Percentiles rank a stretch among this genome's conserved stretches.
phyloP scores from a whole-genome alignment of 2,888 invertebrate species.

The Lordiphosa fenestrarum region DNA sequence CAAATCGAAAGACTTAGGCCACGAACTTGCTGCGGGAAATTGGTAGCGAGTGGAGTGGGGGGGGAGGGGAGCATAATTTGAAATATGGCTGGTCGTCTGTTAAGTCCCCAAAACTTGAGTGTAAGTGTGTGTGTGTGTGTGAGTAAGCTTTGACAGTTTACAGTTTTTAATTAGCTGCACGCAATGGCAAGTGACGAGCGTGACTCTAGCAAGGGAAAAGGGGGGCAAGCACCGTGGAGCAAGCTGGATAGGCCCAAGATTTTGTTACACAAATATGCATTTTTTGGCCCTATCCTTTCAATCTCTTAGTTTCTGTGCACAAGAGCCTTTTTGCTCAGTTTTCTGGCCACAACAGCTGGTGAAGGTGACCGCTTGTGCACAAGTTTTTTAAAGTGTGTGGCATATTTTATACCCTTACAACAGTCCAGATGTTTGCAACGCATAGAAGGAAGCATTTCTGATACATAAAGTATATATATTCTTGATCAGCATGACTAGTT shows the following conservation, averaged over 20 bases:
- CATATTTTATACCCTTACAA: no score
- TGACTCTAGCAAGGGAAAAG: neutral
- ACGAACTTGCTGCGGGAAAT: conserved; percentile 43
- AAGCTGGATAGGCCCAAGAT: neutral
- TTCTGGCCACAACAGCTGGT: no score
- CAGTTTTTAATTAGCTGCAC: conserved; percentile 58
- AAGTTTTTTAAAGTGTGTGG: no score
- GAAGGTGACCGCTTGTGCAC: no score
- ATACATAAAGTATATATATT: no score
- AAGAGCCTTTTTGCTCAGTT: no score
- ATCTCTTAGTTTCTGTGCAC: no score
- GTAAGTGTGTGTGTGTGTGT: neutral
- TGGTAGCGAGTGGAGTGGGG: neutral
- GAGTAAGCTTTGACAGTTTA: conserved; percentile 44
- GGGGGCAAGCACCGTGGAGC: neutral
- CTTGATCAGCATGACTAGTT: no score
- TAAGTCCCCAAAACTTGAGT: conserved; percentile 1
- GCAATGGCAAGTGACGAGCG: conserved; percentile 25
- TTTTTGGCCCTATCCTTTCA: no score
- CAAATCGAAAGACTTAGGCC: conserved; percentile 59
- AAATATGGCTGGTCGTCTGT: conserved; percentile 35
- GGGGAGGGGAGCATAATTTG: conserved; percentile 24
- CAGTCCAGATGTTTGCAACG: no score
- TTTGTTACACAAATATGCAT: no score
- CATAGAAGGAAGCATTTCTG: no score